These are phyloP conservation scores for Zygothrica quintamaculata DNA, from an alignment of 2,888 invertebrate genomes.

Conservation along the genomic window DNA sequence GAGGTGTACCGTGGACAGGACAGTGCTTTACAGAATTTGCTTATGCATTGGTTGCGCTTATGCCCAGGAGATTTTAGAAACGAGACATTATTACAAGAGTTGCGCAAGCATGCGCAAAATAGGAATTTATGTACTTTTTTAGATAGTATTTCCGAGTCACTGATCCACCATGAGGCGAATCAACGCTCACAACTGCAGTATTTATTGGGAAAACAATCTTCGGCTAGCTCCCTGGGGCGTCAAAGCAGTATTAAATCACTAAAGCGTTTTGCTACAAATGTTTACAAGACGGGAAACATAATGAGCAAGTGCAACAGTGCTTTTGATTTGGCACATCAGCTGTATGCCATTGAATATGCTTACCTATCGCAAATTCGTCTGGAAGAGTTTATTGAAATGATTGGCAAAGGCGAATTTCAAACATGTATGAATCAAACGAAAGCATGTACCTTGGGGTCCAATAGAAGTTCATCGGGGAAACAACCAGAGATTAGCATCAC, in stretches of 20 bases:
- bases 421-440: constrained; percentile 85
- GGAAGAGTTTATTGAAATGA: constrained; percentile 97
- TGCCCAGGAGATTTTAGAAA: constrained; percentile 98
- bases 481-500: constrained; percentile 88
- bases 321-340: constrained; percentile 93
- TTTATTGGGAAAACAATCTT: constrained; percentile 53
- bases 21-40: constrained; percentile 84
- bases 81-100: constrained; percentile 94
- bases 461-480: constrained; percentile 19
- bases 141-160: constrained; percentile 82
- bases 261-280: constrained; percentile 84
- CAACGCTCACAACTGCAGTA: constrained; percentile 85
- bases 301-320: constrained; percentile 91
- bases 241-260: constrained; percentile 79
- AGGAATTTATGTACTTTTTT: constrained; percentile 85
- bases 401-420: constrained; percentile 89
- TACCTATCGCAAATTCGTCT: constrained; percentile 96
- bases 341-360: constrained; percentile 96
- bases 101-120: constrained; percentile 91
- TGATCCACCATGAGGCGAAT: constrained; percentile 24
- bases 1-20: constrained; percentile 86
- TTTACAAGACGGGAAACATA: constrained; percentile 84
- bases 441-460: constrained; percentile 89
- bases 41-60: constrained; percentile 95
- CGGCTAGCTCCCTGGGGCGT: constrained; percentile 61